Base-by-base conservation (phyloP, 2,888 invertebrate species). In the Vanessa cardui region DNA sequence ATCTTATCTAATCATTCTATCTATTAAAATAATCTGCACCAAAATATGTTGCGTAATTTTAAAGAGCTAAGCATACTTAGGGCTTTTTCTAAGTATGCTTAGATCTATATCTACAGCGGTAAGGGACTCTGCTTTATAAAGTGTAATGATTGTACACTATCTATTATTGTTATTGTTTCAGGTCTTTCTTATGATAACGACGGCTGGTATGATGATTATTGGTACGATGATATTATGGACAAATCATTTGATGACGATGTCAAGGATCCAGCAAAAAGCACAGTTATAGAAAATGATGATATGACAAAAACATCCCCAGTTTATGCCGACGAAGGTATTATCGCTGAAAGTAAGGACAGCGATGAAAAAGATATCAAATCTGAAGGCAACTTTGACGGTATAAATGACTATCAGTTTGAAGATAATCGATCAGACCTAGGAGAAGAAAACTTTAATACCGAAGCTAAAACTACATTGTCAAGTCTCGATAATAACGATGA, bases 381-480 rank as follows among this genome's bases (percentile, higher is more conserved):
- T n/a, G 33, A 59, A 56, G 8, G 56, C 8, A 61, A 50, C 8
- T 74, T 76, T 20, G 70, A 67, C 18, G 18, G 9, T 44, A 70
- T 79, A 8, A 71, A 74, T 50, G 87, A 88, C 72, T 88, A 89
- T 64, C 86, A 83, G 62, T 73, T 84, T 31, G 90, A 90, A 79
- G 90, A 89, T 45, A 89, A 88, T 47, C 81, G 88, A 63, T 81
- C 79, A 39, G 77, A 75, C 39, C 59, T 68, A 9, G 73, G 73
- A 61, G 76, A 78, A 65, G 73, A 80, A 20, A 50, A 12, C 18
- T 39, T 45, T 26, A 50, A 62, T n/a, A 47, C 64, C 61, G 62
- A 33, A 3, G n/a, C 20, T 33, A 62, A 69, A 50, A 64, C 56
- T 50, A 62, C 31, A 46, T 18, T 15, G 33, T 33, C 21, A 16